Base-by-base conservation (phyloP, 2,888 invertebrate genomes). In the Epinotia nisella region DNA sequence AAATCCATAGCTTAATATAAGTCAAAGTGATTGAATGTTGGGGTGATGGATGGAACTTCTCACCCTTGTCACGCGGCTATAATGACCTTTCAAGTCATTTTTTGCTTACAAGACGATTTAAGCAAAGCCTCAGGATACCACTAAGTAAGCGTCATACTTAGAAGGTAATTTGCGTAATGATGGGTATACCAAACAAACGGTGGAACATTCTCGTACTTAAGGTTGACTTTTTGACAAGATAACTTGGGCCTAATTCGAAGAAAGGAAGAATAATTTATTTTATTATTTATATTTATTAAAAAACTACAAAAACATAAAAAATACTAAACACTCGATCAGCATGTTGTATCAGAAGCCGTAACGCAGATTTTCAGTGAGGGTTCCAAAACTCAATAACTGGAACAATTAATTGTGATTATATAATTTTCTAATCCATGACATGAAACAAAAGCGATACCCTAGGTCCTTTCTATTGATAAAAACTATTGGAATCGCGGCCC, bases 1-100 rank as follows among this genome's bases (percentile, higher is more conserved):
- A 77, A 78, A 76, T 76, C 77, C 65, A 70, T 56, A 71, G 70
- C 74, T 74, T 78, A 78, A 77, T 79, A 75, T 78, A 82, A 85
- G 81, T 80, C 82, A 83, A 79, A 84, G 85, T 85, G 87, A 88
- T 87, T 85, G 87, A 86, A 85, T 82, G 82, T 45, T 41, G 56
- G 74, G 76, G 76, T 77, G 74, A 82, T 80, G 77, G 81, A 78
- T 67, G 61, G 59, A 71, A 71, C 78, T 49, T 49, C 49, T 49
- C 49, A 82, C 87, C 86, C 85, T 71, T 78, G 74, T 74, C 80
- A 74, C 74, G 61, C 35, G 68, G 55, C 67, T 68, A 49, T 73
- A 75, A 64, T 62, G 71, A 76, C 73, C 62, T 68, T 53, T 68
- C 62, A 68, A 62, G 69, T 64, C 58, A 59, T 73, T 73, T 69